Conservation (phyloP, 2,888 invertebrate species). For the Diachrysia chrysitis region DNA sequence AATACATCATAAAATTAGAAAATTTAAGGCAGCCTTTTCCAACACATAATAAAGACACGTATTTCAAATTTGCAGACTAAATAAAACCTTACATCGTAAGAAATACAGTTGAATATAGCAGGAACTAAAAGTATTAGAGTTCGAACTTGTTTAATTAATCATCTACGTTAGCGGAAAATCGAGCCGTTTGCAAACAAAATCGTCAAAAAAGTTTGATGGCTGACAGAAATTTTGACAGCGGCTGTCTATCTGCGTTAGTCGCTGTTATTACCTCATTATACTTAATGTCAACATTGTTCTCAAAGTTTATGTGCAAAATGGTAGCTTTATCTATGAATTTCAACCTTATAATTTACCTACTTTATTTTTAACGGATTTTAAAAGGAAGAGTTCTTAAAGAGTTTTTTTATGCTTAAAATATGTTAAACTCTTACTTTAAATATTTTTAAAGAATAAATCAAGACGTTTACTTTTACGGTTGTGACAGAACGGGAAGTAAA, state of each 20-base stretch:
- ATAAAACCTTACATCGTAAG: slow-evolving; percentile 14
- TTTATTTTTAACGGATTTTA: too few relatives aligned
- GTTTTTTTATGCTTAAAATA: too few relatives aligned
- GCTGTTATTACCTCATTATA: slow-evolving; percentile 49
- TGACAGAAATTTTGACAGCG: slow-evolving; percentile 67
- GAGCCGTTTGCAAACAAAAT: slow-evolving; percentile 80
- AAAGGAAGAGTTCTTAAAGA: too few relatives aligned
- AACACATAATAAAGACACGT: slow-evolving; percentile 23
- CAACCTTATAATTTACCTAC: background rate
- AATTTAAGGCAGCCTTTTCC: slow-evolving; percentile 25
- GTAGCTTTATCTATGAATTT: slow-evolving; percentile 3
- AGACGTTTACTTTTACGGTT: too few relatives aligned
- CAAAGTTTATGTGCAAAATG: slow-evolving; percentile 14
- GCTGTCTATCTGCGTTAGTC: slow-evolving; percentile 57
- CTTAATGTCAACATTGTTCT: slow-evolving; percentile 46
- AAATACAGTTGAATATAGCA: slow-evolving; percentile 34
- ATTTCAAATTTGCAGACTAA: slow-evolving; percentile 13
- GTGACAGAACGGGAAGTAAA: too few relatives aligned
- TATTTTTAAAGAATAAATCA: too few relatives aligned
- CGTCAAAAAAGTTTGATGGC: slow-evolving; percentile 74
- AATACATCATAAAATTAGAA: slow-evolving; percentile 17
- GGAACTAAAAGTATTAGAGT: slow-evolving; percentile 34
- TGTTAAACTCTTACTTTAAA: too few relatives aligned
- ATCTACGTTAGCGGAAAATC: slow-evolving; percentile 81
- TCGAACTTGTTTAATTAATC: slow-evolving; percentile 81